Evolutionary conservation across 2,888 invertebrate genomes (phyloP).

Genomic region (Drosophila differens): DNA sequence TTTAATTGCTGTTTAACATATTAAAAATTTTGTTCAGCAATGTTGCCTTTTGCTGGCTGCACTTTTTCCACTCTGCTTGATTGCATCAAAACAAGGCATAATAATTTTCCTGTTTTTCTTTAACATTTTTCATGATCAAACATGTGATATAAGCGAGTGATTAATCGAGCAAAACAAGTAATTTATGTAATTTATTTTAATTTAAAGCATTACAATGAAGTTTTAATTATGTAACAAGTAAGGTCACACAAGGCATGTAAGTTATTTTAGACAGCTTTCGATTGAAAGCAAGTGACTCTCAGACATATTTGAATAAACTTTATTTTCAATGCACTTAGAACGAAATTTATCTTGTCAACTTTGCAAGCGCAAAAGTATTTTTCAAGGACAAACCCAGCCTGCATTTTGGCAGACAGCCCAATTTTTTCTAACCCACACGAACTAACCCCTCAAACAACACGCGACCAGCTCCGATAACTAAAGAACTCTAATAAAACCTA

Average conservation of each 20-base stretch:
- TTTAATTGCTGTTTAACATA: conserved; percentile 73
- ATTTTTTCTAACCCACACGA: conserved; percentile 26
- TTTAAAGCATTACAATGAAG: neutral
- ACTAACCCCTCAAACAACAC: neutral
- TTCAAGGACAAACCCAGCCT: conserved; percentile 20
- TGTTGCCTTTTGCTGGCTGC: conserved; percentile 37
- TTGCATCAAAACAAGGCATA: conserved; percentile 53
- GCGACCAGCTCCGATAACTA: conserved; percentile 9
- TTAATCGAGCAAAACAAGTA: conserved; percentile 33
- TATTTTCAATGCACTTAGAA: conserved; percentile 1
- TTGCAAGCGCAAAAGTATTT: neutral
- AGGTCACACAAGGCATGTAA: neutral
- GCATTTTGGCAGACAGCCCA: conserved; percentile 27
- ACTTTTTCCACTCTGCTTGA: conserved; percentile 27
- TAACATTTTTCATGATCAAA: conserved; percentile 33
- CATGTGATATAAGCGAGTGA: conserved; percentile 44
- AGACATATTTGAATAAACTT: neutral
- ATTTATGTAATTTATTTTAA: conserved; percentile 10
- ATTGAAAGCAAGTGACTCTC: neutral
- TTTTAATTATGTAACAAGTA: neutral
- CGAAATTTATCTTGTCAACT: conserved; percentile 2
- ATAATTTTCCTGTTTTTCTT: conserved; percentile 34
- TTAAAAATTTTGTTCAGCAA: conserved; percentile 70
- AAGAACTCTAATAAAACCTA: conserved; percentile 4
- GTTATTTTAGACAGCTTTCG: neutral